Evolutionary conservation across 2,888 invertebrate genomes (phyloP).

Genomic region (Tridacna gigas): DNA sequence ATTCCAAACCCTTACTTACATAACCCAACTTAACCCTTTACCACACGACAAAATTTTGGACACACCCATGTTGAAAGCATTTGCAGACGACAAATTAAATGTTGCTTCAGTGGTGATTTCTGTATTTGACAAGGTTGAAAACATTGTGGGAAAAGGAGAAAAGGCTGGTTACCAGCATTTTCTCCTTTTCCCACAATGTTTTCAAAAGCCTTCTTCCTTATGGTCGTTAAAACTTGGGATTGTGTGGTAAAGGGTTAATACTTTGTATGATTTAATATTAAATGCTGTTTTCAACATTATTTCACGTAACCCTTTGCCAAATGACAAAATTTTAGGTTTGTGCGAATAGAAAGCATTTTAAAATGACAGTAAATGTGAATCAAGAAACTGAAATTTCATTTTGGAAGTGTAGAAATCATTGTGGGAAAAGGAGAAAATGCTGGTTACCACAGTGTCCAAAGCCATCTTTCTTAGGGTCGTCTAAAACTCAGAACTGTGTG

Average conservation of each 20-base stretch:
- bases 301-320: background rate
- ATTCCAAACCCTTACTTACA: background rate
- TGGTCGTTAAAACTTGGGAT: background rate
- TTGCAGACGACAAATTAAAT: background rate
- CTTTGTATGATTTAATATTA: background rate
- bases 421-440: too few relatives aligned
- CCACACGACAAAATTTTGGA: background rate
- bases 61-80: background rate
- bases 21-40: background rate
- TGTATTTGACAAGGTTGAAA: background rate
- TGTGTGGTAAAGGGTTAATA: background rate
- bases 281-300: background rate
- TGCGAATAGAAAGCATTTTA: too few relatives aligned
- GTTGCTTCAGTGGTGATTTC: background rate
- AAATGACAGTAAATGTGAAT: too few relatives aligned
- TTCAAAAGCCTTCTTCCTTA: background rate
- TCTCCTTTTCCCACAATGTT: background rate
- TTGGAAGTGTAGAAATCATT: too few relatives aligned
- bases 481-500: too few relatives aligned
- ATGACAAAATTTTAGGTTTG: background rate
- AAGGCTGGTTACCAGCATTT: background rate
- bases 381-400: too few relatives aligned
- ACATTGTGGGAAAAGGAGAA: constrained; percentile 3
- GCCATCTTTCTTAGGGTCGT: too few relatives aligned
- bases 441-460: too few relatives aligned